Base-by-base conservation (phyloP, 1,140 invertebrate species). In the Bombus pyrosoma region DNA sequence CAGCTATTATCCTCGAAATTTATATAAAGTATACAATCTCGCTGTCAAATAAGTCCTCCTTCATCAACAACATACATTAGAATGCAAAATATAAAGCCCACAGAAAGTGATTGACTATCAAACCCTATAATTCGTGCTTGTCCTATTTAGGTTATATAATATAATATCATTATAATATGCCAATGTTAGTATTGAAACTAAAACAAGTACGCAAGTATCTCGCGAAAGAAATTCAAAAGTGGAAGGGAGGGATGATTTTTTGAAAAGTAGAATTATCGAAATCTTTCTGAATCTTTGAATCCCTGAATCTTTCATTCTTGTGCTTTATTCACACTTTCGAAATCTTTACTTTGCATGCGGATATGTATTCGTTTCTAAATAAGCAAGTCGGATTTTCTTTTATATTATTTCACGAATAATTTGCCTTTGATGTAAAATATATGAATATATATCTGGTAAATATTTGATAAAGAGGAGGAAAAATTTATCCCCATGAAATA, bases 111-210 rank as follows among this genome's bases (percentile, higher is more conserved):
- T 62, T 41, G 43, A 25, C 39, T 74, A 62, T 37, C 53, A 34
- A 37, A 1, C 12, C 39, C 18, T 34, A 28, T 15, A 13, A 57
- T 71, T 57, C 22, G 41, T 81, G 39, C 43, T 71, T 73, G 37
- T 73, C 43, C 47, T 37, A 47, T 18, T 47, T 47, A 28, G 9
- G 18, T 43, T 25, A 73, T 59, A n/a, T 41, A 34, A 34, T 53
- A 47, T 41, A 47, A 53, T 53, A 22, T 53, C 22, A 8, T 22
- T 53, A 8, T 22, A 53, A 53, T 22, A 53, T 22, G 47, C 5
- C 18, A 8, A 53, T 53, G 41, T 75, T 57, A 66, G 64, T 64
- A 66, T 64, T 66, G 72, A 64, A 82, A 75, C 47, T 66, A 32
- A 39, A 75, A 47, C 68, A 25, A 9, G 10, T 12, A 12, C 9